Evolutionary conservation across 2,888 invertebrate species (phyloP), one percentile per base, ranked within the genome.

Genomic region (Phragmatobia fuliginosa): DNA sequence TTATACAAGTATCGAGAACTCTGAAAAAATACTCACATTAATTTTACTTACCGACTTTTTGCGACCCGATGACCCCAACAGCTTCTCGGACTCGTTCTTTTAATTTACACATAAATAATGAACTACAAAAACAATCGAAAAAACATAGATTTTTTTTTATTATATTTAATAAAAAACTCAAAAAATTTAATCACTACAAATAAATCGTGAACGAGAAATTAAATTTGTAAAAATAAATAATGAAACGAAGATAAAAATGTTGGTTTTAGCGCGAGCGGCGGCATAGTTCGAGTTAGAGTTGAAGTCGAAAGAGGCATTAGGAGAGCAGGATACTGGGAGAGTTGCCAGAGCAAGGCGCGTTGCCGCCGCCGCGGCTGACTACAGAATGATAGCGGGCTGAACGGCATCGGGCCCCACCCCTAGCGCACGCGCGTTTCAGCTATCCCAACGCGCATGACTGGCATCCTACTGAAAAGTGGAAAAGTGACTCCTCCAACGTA

Each of bases 401-500:
- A 89, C 90, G 79, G 87, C 82, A 73, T 70, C 84, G 88, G 93
- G 94, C 92, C 90, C 94, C 94, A 93, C 95, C 95, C 95, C 94
- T 92, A 85, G 90, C 93, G 94, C 92, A 91, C 66, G 94, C 95
- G 94, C 90, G 80, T 77, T 87, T 73, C 75, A 66, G 77, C 68
- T 66, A 77, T 82, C 58, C 87, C 87, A 89, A 74, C 82, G 94
- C 94, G 94, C 95, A 94, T 93, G 95, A 91, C 91, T 91, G 89
- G 91, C 93, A 91, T 92, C 94, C 94, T 92, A 94, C 94, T 88
- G 89, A 91, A 93, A 94, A 94, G 90, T 94, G 89, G 91, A 94
- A 94, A 94, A 94, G 94, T 91, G 94, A 95, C 94, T 95, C 94
- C 94, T 95, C 92, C 94, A 92, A 88, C 88, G 89, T 91, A 94